A percentile compares a stretch with the other conserved stretches of the same genome.
Evolutionary conservation across 2,888 invertebrate genomes (phyloP).

Genomic region (Leucophenga maculata): DNA sequence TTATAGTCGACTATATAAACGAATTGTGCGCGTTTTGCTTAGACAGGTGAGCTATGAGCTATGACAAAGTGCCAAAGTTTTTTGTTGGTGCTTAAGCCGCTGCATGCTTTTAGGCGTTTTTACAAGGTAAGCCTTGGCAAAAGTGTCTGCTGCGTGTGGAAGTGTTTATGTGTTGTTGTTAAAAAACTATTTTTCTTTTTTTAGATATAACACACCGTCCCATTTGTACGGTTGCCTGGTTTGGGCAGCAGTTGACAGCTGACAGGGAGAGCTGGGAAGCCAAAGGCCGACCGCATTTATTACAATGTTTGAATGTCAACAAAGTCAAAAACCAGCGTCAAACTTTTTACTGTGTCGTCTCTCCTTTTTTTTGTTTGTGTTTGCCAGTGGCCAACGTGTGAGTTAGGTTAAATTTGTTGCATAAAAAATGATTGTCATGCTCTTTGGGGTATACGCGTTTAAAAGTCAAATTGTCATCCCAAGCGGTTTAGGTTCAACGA

Average conservation of each 20-base stretch:
- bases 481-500: neutral
- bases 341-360: neutral
- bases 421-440: constrained; percentile 36
- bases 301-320: constrained; percentile 21
- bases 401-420: neutral
- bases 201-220: neutral
- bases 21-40: neutral
- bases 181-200: constrained; percentile 62
- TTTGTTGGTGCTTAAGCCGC: constrained; percentile 35
- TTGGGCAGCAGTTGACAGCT: neutral
- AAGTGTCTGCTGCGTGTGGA: constrained; percentile 31
- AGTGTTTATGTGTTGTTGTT: constrained; percentile 55
- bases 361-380: neutral
- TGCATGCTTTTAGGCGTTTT: constrained; percentile 36
- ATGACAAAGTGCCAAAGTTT: constrained; percentile 65
- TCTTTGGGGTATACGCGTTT: constrained; percentile 38
- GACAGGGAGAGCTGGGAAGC: neutral
- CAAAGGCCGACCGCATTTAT: neutral
- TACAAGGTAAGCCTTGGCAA: neutral
- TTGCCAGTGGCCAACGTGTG: no score
- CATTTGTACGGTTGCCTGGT: no score
- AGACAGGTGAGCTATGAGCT: constrained; percentile 20
- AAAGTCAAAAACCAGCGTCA: constrained; percentile 13
- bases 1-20: constrained; percentile 33
- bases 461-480: no score